These are phyloP conservation scores for Heliconius aoede DNA, from an alignment of 2,888 invertebrate species.

Conservation along the genomic window DNA sequence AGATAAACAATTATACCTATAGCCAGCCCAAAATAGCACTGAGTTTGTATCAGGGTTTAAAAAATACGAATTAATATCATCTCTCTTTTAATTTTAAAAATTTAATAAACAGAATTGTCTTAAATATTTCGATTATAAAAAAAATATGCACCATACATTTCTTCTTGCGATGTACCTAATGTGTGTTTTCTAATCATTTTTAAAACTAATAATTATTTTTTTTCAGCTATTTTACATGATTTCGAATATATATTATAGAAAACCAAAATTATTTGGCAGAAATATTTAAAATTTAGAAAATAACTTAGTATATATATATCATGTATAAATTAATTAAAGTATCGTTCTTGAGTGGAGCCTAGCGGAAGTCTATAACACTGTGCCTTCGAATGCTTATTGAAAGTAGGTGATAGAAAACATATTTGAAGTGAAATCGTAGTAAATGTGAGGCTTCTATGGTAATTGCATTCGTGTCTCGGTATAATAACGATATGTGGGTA, in stretches of 20 bases:
- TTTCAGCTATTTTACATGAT: neutral
- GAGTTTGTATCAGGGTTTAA: neutral
- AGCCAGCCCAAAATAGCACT: no score
- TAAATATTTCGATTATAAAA: neutral
- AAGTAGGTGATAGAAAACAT: constrained; percentile 49
- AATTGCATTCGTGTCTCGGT: constrained; percentile 68
- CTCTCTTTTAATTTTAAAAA: neutral
- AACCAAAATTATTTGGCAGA: no score
- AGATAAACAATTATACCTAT: neutral
- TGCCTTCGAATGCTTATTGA: constrained; percentile 48
- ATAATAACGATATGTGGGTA: constrained; percentile 34
- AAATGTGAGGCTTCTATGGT: constrained; percentile 58
- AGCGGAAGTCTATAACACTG: constrained; percentile 47
- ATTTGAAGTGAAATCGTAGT: constrained; percentile 49
- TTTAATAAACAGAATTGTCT: neutral
- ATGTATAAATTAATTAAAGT: constrained; percentile 11
- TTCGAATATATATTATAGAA: neutral
- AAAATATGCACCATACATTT: constrained; percentile 62
- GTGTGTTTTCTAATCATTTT: constrained; percentile 60
- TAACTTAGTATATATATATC: neutral
- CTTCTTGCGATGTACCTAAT: constrained; percentile 70
- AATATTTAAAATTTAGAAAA: no score
- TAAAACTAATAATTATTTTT: neutral
- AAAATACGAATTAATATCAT: neutral
- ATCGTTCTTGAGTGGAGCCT: constrained; percentile 38